Percentiles rank a stretch among this genome's conserved stretches.
These are phyloP conservation scores for Sarcoramphus papa DNA, from an alignment of 2,797 vertebrate species.

Conservation along the genomic window DNA sequence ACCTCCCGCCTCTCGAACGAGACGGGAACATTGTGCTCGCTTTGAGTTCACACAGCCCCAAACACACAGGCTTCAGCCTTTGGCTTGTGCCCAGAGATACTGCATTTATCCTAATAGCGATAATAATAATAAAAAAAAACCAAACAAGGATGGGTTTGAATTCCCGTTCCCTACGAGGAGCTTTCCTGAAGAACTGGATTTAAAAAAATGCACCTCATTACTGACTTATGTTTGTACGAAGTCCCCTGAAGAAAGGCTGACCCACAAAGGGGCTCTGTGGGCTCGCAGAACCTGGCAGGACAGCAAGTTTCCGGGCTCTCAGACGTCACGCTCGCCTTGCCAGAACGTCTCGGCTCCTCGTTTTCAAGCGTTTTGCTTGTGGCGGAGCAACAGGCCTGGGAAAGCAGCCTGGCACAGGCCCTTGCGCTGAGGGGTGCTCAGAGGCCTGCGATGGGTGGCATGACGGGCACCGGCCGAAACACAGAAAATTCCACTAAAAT, in stretches of 20 bases:
- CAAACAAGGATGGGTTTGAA: neutral
- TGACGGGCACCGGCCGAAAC: neutral
- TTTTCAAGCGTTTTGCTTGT: neutral
- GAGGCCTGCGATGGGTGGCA: no score
- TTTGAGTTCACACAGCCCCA: neutral
- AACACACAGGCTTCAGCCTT: neutral
- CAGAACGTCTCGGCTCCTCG: no score
- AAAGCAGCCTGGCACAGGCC: neutral
- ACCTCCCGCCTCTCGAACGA: rapidly evolving
- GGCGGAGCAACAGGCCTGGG: neutral
- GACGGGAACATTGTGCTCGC: rapidly evolving
- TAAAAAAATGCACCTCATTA: rapidly evolving
- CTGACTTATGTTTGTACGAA: neutral
- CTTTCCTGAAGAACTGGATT: neutral
- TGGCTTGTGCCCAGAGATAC: neutral
- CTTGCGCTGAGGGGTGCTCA: neutral
- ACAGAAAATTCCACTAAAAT: neutral
- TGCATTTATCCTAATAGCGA: neutral
- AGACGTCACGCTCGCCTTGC: rapidly evolving
- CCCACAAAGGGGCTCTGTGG: neutral
- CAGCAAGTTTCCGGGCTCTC: neutral
- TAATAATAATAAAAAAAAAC: neutral
- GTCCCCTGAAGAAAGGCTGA: no score
- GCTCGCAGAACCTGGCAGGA: neutral
- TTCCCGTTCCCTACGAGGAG: rapidly evolving